Percentiles rank a stretch among this genome's conserved stretches.
phyloP scores from a whole-genome alignment of 1,140 invertebrate genomes.

The Brachionus asplanchnoidis region DNA sequence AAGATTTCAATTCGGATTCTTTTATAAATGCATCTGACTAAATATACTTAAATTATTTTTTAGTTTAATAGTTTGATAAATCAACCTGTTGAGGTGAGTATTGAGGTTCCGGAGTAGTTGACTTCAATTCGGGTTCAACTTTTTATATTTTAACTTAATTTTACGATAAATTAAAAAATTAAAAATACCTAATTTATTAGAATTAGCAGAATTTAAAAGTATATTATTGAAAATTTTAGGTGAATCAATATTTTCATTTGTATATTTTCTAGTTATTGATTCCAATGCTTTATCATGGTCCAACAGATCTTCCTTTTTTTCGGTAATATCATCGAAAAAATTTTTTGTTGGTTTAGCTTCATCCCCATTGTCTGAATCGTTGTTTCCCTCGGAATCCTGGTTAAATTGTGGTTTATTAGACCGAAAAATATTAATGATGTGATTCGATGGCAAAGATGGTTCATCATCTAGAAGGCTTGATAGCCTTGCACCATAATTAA shows the following conservation, averaged over 20 bases:
- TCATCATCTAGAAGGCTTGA: not conserved
- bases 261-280: not conserved
- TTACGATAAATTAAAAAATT: not conserved
- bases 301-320: not conserved
- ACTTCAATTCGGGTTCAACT: no score
- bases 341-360: not conserved
- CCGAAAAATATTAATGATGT: not conserved
- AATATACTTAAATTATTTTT: no score
- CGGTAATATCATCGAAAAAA: not conserved
- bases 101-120: no score
- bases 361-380: not conserved
- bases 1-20: no score
- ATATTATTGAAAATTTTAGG: not conserved
- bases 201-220: not conserved
- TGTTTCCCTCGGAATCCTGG: not conserved
- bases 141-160: not conserved
- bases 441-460: not conserved
- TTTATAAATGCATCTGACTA: no score
- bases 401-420: not conserved
- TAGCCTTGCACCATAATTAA: not conserved
- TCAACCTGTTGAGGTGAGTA: no score
- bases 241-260: not conserved
- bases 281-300: not conserved
- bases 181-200: not conserved
- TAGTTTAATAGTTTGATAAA: no score